Evolutionary conservation across 1,140 invertebrate species (phyloP).

Genomic region (Bicyclus anynana): DNA sequence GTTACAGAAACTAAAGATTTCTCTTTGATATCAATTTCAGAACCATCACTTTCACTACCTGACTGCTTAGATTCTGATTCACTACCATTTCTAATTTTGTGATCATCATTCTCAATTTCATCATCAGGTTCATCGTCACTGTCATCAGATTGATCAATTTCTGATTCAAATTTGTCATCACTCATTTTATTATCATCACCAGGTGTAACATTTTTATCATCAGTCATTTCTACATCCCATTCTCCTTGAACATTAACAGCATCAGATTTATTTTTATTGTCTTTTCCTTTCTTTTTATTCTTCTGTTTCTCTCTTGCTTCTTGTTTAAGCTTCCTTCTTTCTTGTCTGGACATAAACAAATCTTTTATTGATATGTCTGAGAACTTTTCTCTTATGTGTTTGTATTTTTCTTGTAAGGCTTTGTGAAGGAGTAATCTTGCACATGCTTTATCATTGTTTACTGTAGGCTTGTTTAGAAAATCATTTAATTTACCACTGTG

Average conservation of each 20-base stretch:
- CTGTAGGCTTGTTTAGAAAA: slow-evolving; percentile 56
- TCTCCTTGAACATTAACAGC: slow-evolving; percentile 44
- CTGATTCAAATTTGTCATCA: background rate
- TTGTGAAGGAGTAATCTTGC: slow-evolving; percentile 62
- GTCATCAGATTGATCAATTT: background rate
- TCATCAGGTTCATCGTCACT: slow-evolving; percentile 19
- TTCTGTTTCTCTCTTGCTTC: slow-evolving; percentile 57
- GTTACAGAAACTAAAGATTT: background rate
- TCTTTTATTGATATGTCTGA: slow-evolving; percentile 59
- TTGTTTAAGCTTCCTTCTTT: slow-evolving; percentile 61
- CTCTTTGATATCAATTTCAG: slow-evolving; percentile 9
- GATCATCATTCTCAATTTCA: slow-evolving; percentile 7
- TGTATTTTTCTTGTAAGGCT: slow-evolving; percentile 58
- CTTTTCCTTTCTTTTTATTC: slow-evolving; percentile 55
- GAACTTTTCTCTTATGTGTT: slow-evolving; percentile 52
- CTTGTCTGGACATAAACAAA: slow-evolving; percentile 63
- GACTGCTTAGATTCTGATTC: background rate
- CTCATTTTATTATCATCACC: slow-evolving; percentile 1
- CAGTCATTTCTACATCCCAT: slow-evolving; percentile 52
- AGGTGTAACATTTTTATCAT: slow-evolving; percentile 18
- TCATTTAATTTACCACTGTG: slow-evolving; percentile 55
- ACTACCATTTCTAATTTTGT: slow-evolving; percentile 3
- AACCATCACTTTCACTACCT: slow-evolving; percentile 16
- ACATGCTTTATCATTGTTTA: slow-evolving; percentile 60
- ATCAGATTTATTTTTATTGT: slow-evolving; percentile 35